A percentile compares a stretch with the other conserved stretches of the same genome.
These are phyloP conservation scores for Lepeophtheirus salmonis DNA, from an alignment of 1,140 invertebrate genomes.

Conservation along the genomic window DNA sequence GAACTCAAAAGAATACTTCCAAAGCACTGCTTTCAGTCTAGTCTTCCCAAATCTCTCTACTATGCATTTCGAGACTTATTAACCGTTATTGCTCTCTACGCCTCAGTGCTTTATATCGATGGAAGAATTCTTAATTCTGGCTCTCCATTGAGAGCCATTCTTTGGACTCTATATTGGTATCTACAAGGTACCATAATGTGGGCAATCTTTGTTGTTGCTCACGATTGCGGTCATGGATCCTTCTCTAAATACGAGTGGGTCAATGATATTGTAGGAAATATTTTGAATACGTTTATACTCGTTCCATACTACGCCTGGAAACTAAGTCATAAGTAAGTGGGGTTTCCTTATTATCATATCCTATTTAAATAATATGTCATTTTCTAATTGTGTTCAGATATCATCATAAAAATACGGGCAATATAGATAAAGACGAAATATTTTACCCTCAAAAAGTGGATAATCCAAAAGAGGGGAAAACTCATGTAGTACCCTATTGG, in stretches of 20 bases:
- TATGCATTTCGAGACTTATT: neutral
- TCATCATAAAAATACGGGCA: constrained; percentile 9
- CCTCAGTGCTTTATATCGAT: neutral
- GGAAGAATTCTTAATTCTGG: neutral
- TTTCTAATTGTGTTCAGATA: too few species aligned
- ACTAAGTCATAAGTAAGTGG: neutral
- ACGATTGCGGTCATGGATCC: constrained; percentile 6
- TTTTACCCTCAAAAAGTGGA: neutral
- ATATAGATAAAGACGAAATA: constrained; percentile 10
- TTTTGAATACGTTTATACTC: neutral
- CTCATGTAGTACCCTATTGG: neutral
- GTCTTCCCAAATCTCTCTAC: neutral
- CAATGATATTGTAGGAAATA: constrained; percentile 5
- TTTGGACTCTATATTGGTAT: neutral
- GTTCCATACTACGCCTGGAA: constrained; percentile 9
- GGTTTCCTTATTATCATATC: too few species aligned
- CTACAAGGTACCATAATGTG: constrained; percentile 7
- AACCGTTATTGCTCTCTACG: neutral
- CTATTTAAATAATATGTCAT: too few species aligned
- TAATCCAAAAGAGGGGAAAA: neutral
- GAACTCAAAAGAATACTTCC: constrained; percentile 4
- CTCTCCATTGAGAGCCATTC: neutral
- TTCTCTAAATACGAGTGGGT: neutral
- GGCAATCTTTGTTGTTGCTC: constrained; percentile 1
- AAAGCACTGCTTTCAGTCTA: constrained; percentile 1